Evolutionary conservation across 2,113 vertebrate genomes (phyloP).

Genomic region (Lycaon pictus): DNA sequence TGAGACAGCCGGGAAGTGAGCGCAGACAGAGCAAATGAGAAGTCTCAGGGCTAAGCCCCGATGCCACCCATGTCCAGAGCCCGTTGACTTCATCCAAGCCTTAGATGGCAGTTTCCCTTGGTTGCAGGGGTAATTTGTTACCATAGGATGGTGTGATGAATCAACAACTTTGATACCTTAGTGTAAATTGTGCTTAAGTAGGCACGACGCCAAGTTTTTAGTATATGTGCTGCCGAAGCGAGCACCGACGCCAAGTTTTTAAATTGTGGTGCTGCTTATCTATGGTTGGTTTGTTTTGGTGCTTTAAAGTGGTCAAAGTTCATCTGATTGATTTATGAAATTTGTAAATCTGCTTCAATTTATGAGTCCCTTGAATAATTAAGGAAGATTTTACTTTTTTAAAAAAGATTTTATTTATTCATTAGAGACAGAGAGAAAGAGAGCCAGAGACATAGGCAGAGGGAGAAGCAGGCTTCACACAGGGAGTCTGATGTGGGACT

Average conservation of each 20-base stretch:
- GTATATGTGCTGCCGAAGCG: no score
- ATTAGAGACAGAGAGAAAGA: no score
- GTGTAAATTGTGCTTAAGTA: background rate
- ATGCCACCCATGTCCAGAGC: background rate
- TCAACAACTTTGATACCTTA: background rate
- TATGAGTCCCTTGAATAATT: background rate
- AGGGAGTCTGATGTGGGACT: no score
- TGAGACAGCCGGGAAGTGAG: background rate
- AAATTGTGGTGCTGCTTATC: background rate
- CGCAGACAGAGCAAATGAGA: background rate
- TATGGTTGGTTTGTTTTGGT: background rate
- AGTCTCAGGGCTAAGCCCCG: background rate
- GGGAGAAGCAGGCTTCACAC: no score
- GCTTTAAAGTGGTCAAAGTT: background rate
- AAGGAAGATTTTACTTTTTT: background rate
- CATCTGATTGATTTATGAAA: background rate
- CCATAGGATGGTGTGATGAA: constrained; percentile 3
- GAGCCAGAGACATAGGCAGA: no score
- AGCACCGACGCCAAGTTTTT: background rate
- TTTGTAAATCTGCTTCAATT: background rate
- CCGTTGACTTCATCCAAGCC: background rate
- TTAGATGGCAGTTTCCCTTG: background rate
- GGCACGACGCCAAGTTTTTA: background rate
- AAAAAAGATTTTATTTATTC: no score
- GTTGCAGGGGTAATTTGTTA: background rate